Evolutionary conservation across 2,113 vertebrate genomes (phyloP).

Genomic region (Hippocampus zosterae): DNA sequence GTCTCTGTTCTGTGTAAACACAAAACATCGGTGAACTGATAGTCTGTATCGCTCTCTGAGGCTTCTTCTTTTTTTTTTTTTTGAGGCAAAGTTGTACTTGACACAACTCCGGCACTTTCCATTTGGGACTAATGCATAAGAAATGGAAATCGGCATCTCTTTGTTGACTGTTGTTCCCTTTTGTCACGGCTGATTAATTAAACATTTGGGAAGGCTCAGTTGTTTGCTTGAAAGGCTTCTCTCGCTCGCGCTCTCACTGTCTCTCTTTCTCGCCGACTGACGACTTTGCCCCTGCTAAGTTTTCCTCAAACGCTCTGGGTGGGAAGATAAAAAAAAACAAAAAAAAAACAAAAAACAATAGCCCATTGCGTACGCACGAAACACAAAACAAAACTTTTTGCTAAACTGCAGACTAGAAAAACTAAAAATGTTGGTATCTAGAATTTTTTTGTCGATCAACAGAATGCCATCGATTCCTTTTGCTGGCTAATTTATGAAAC

Average conservation of each 20-base stretch:
- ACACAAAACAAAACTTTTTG: neutral
- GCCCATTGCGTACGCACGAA: neutral
- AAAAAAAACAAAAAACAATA: neutral
- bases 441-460: too few species aligned
- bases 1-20: slow-evolving; percentile 56
- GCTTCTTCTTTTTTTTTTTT: slow-evolving; percentile 40
- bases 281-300: slow-evolving; percentile 50
- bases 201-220: slow-evolving; percentile 61
- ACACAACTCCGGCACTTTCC: slow-evolving; percentile 62
- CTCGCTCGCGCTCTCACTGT: neutral
- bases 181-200: slow-evolving; percentile 78
- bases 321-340: neutral
- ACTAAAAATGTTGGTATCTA: neutral
- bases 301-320: slow-evolving; percentile 37
- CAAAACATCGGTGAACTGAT: slow-evolving; percentile 40
- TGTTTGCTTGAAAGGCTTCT: slow-evolving; percentile 51
- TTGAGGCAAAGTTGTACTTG: slow-evolving; percentile 57
- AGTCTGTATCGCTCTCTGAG: slow-evolving; percentile 55
- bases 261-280: slow-evolving; percentile 23
- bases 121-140: slow-evolving; percentile 64
- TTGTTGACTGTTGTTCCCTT: slow-evolving; percentile 74
- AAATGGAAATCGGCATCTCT: slow-evolving; percentile 65
- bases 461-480: too few species aligned
- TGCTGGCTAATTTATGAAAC: too few species aligned
- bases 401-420: neutral